Conservation (phyloP, 1,140 invertebrate species). For the Drosophila repleta region DNA sequence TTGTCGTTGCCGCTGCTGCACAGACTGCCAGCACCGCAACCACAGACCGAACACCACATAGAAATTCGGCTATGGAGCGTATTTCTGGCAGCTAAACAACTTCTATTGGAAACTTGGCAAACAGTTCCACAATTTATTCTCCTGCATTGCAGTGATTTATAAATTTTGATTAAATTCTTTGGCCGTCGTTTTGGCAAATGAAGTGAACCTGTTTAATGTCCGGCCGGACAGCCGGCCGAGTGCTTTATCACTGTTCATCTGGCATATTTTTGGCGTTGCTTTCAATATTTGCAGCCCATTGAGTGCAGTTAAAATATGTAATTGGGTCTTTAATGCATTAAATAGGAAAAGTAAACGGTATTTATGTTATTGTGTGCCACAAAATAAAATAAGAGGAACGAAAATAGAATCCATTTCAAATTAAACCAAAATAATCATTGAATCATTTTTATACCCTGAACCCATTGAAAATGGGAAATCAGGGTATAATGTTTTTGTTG, state of each 20-base stretch:
- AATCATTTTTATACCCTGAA: too few relatives aligned
- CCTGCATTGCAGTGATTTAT: conserved; percentile 46
- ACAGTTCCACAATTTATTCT: conserved; percentile 8
- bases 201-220: conserved; percentile 19
- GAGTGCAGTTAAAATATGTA: conserved; percentile 14
- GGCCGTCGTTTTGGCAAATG: conserved; percentile 16
- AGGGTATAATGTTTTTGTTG: too few relatives aligned
- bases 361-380: background rate
- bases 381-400: background rate
- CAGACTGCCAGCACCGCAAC: conserved; percentile 12
- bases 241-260: conserved; percentile 5
- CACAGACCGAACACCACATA: conserved; percentile 22
- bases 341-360: background rate
- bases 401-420: background rate
- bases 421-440: too few relatives aligned
- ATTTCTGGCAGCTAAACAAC: conserved; percentile 35
- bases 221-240: background rate
- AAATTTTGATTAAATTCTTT: conserved; percentile 49
- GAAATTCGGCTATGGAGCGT: background rate
- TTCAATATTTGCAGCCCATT: conserved; percentile 17
- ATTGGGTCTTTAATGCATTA: conserved; percentile 18
- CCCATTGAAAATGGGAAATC: too few relatives aligned
- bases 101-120: conserved; percentile 52
- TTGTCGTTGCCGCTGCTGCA: too few relatives aligned
- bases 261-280: background rate